Percentiles rank a stretch among this genome's conserved stretches.
Evolutionary conservation across 2,113 vertebrate species (phyloP).

Genomic region (Chionodraco myersi): DNA sequence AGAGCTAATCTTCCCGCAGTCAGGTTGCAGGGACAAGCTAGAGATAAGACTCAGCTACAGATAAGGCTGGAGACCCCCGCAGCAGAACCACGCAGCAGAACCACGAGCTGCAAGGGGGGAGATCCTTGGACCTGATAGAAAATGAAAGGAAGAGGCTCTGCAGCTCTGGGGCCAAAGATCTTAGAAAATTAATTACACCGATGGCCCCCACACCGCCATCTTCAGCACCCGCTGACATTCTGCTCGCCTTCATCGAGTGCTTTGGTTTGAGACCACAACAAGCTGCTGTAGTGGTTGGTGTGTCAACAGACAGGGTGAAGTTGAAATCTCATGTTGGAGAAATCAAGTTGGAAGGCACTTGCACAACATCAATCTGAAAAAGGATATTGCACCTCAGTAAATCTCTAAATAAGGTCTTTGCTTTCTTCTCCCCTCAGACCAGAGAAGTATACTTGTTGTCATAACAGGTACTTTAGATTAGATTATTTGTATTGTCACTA

Average conservation of each 20-base stretch:
- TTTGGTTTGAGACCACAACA: conserved; percentile 24
- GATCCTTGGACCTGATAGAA: conserved; percentile 68
- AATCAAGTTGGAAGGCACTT: conserved; percentile 14
- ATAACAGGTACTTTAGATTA: no score
- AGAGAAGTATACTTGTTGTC: no score
- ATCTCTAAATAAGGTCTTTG: not conserved
- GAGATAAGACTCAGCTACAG: conserved; percentile 71
- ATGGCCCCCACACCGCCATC: conserved; percentile 4
- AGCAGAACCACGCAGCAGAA: conserved; percentile 68
- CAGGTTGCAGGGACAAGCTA: conserved; percentile 73
- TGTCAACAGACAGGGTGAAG: conserved; percentile 38
- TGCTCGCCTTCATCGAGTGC: conserved; percentile 6
- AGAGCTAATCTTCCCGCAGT: conserved; percentile 77
- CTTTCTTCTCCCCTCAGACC: not conserved
- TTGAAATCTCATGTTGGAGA: not conserved
- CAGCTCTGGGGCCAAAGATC: conserved; percentile 49
- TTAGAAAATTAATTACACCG: conserved; percentile 71
- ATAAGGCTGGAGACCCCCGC: conserved; percentile 75
- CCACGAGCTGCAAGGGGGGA: conserved; percentile 37
- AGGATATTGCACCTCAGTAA: not conserved
- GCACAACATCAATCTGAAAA: not conserved
- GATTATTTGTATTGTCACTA: no score
- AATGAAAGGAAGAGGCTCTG: conserved; percentile 63
- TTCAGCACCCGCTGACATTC: conserved; percentile 47
- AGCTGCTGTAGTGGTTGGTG: conserved; percentile 10